Percentiles rank a stretch among this genome's conserved stretches.
phyloP scores from a whole-genome alignment of 1,140 invertebrate species.

The Gonatopus flavifemur region DNA sequence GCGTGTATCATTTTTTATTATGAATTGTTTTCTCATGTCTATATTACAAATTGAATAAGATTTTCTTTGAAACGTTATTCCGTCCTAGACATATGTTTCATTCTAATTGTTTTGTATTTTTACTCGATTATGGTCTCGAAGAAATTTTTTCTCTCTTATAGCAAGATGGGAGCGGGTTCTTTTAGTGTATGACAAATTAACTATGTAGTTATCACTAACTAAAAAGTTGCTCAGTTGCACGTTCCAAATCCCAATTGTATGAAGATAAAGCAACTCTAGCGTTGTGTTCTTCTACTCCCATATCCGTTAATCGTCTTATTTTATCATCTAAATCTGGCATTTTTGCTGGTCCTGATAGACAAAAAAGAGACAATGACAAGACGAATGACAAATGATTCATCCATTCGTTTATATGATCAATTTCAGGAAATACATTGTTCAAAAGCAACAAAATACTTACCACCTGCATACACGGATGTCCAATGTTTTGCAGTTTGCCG shows the following conservation, averaged over 20 bases:
- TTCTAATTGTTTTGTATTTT: conserved; percentile 25
- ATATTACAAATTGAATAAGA: conserved; percentile 44
- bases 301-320: conserved; percentile 79
- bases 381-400: background rate
- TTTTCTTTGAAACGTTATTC: conserved; percentile 20
- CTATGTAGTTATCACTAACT: conserved; percentile 67
- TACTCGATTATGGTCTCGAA: conserved; percentile 24
- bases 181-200: conserved; percentile 26
- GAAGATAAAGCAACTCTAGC: conserved; percentile 84
- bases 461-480: conserved; percentile 92
- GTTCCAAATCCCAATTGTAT: conserved; percentile 86
- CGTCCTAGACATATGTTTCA: conserved; percentile 30
- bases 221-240: conserved; percentile 85
- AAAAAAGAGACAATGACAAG: conserved; percentile 1
- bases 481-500: conserved; percentile 89
- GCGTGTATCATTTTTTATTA: conserved; percentile 29
- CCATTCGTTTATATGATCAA: background rate
- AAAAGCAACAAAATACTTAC: conserved; percentile 47
- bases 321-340: conserved; percentile 80
- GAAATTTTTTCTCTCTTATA: conserved; percentile 26
- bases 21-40: conserved; percentile 30
- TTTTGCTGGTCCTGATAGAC: conserved; percentile 64
- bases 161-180: conserved; percentile 34
- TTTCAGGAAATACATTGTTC: background rate
- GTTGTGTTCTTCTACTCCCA: conserved; percentile 84